Evolutionary conservation across 2,113 vertebrate species (phyloP), one percentile per base, ranked within the genome.

Genomic region (Chaetodon trifascialis): DNA sequence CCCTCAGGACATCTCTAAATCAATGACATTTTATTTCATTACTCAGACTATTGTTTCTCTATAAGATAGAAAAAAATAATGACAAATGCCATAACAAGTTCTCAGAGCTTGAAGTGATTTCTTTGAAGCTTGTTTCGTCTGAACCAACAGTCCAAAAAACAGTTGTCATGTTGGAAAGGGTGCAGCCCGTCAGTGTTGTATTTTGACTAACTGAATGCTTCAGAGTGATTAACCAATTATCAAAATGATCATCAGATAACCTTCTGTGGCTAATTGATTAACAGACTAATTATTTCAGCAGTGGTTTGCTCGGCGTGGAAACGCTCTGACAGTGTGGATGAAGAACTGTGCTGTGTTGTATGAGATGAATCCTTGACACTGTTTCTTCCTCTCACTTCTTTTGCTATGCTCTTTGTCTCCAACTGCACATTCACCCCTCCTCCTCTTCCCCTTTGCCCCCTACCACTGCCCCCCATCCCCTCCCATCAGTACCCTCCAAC

Each of bases 361-460:
- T 87, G 82, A 86, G 80, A 68, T 62, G 59, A 66, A 79, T 69
- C 79, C 62, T 71, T 51, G 0, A 73, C 36, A 55, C n/a, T 23
- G 15, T 52, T 47, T 73, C 56, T 73, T 76, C 67, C 66, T 68
- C 63, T 66, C 73, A 71, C 82, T 85, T 80, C 65, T 62, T 82
- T 42, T 73, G 64, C 73, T 12, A 46, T 76, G 84, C 82, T 90
- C 91, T 92, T 92, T 92, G 91, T 92, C 87, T 90, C 79, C 76
- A 52, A 80, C 56, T 73, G 83, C 84, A 75, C 81, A n/a, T 25
- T 63, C 75, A 34, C 80, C 73, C 72, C 82, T 84, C 75, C 81
- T 47, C 67, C 36, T 63, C 82, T 74, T 59, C 75, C 82, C 80
- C 72, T 72, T 74, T 74, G 54, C 62, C 84, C 87, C 81, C 54